Base-by-base conservation (phyloP, 92 coral and sea anemone genomes). In the Virgularia gustaviana region DNA sequence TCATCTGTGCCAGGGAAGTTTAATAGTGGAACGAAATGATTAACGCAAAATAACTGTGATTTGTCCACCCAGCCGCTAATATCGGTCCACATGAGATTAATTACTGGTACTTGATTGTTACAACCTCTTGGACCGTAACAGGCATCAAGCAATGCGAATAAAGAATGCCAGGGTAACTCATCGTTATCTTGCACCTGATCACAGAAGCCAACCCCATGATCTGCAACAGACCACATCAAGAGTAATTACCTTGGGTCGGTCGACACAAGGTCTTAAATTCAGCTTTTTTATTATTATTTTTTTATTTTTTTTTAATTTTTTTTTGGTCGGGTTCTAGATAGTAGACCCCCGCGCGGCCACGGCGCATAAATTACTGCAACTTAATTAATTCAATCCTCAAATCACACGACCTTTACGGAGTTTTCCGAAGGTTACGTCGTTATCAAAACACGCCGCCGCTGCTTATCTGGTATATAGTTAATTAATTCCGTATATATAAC, bases 121-220 rank as follows among this genome's bases (percentile, higher is more conserved):
- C 49, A 34, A 28, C 16, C 66, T 79, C 85, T 74, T 22, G 88
- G 88, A 34, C 29, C 66, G 43, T 79, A 83, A 4, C 41, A 35
- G 19, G 79, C 54, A 43, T 72, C 76, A n/a, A 77, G 71, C 25
- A 83, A 56, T 1, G 77, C 36, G 15, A 78, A 44, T 33, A 83
- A 28, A 51, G 45, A 65, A 52, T 79, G 66, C 11, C 63, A 11
- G 88, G 88, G 53, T 73, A 73, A 8, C 65, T 54, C 54, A 81
- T 56, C 45, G 57, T 57, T 18, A 79, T 60, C 0, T 41, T 36
- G 65, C 83, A 54, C 38, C 55, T 67, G 9, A 74, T 43, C 15
- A 70, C 78, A 52, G 81, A 72, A 19, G 82, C 81, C 22, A 75
- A 59, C n/a, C 85, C 85, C 85, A 67, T 79, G 3, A 79, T 49